phyloP scores from a whole-genome alignment of 2,113 vertebrate species.

The Muntiacus reevesi region DNA sequence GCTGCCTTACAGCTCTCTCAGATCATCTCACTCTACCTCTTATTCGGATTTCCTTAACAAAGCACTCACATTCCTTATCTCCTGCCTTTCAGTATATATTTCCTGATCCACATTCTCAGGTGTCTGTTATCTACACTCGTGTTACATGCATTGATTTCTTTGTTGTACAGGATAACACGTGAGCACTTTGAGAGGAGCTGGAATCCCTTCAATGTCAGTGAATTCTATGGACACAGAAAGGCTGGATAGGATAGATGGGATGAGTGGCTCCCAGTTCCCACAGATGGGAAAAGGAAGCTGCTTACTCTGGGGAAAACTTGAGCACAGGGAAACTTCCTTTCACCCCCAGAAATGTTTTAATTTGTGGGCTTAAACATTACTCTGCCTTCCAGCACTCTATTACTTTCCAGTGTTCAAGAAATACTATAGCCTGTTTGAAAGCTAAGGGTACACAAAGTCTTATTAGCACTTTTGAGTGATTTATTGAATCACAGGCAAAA shows the following conservation, averaged over 20 bases:
- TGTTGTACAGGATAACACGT: neutral
- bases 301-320: neutral
- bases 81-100: neutral
- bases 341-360: neutral
- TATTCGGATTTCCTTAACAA: neutral
- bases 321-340: neutral
- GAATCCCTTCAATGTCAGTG: neutral
- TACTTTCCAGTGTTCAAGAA: neutral
- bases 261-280: neutral
- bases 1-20: neutral
- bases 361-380: neutral
- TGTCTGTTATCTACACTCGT: neutral
- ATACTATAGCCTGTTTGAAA: neutral
- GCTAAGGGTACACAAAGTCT: neutral
- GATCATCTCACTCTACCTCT: neutral
- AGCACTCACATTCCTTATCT: neutral
- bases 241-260: neutral
- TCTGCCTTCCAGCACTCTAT: neutral
- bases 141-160: neutral
- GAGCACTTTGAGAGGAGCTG: neutral
- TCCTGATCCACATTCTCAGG: neutral
- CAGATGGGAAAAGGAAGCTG: neutral
- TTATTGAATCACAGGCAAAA: conserved; percentile 8
- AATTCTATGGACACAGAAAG: neutral
- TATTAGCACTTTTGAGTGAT: neutral